These are phyloP conservation scores for Rallus crepitans DNA, from an alignment of 2,797 vertebrate species.

Conservation along the genomic window DNA sequence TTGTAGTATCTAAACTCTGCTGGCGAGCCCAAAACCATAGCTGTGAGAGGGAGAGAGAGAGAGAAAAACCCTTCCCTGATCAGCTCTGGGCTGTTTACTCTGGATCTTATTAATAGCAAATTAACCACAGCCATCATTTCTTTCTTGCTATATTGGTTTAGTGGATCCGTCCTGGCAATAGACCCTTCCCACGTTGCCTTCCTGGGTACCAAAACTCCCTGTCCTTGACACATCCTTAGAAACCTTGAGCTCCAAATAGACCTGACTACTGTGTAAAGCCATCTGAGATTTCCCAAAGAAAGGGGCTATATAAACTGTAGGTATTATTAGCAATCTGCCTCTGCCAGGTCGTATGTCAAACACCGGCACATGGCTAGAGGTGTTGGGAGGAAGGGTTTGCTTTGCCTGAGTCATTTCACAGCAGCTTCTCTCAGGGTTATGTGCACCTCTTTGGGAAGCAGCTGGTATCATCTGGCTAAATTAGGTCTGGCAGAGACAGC, in stretches of 20 bases:
- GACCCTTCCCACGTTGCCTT: neutral
- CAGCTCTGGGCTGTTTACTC: neutral
- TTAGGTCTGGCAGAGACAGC: neutral
- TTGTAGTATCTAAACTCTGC: neutral
- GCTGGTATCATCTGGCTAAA: neutral
- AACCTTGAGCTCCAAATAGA: conserved; percentile 59
- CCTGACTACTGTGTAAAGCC: neutral
- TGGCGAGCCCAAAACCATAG: neutral
- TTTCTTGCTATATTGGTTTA: neutral
- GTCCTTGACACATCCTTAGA: conserved; percentile 44
- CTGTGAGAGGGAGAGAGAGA: neutral
- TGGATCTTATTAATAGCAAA: neutral
- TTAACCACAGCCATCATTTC: neutral
- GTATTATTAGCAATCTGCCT: neutral
- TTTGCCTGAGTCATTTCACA: neutral
- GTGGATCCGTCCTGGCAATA: neutral
- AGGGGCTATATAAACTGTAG: neutral
- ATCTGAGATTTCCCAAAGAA: neutral
- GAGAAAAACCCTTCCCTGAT: neutral
- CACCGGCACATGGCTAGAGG: neutral
- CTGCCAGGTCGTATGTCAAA: conserved; percentile 16
- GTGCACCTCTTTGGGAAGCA: neutral
- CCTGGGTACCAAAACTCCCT: conserved; percentile 12
- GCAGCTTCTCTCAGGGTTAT: neutral
- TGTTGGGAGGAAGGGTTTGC: conserved; percentile 14